Percentiles rank a stretch among this genome's conserved stretches.
These are phyloP conservation scores for Orestias chungarensis DNA, from an alignment of 2,797 vertebrate genomes.

Conservation along the genomic window DNA sequence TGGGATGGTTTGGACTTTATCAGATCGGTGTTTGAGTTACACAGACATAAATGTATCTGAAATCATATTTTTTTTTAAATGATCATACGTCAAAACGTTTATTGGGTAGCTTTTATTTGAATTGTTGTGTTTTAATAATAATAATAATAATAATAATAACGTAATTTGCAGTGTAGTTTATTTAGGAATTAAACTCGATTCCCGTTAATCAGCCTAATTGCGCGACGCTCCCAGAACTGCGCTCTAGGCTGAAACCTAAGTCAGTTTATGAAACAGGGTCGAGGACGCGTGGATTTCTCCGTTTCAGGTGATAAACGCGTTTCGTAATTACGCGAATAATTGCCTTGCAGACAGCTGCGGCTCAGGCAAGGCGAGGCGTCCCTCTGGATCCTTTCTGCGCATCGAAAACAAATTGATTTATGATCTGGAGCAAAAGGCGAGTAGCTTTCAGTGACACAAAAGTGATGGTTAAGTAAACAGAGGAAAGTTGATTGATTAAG, in stretches of 20 bases:
- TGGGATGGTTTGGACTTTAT: constrained; percentile 43
- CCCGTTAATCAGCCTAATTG: constrained; percentile 68
- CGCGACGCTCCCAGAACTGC: constrained; percentile 48
- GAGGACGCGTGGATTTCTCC: constrained; percentile 57
- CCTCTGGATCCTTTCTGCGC: background rate
- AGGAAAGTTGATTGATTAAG: background rate
- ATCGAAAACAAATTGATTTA: background rate
- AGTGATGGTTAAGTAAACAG: background rate
- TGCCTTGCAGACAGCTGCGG: constrained; percentile 12
- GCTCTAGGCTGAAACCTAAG: constrained; percentile 70
- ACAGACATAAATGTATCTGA: constrained; percentile 45
- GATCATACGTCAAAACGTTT: no score
- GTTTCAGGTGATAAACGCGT: constrained; percentile 54
- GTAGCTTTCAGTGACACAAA: background rate
- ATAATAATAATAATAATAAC: constrained; percentile 1
- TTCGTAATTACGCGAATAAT: constrained; percentile 41
- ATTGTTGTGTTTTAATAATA: constrained; percentile 19
- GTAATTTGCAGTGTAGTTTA: no score
- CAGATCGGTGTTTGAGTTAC: constrained; percentile 41
- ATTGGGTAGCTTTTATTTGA: constrained; percentile 27
- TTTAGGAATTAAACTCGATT: no score
- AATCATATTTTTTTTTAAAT: background rate
- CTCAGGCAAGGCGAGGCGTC: background rate
- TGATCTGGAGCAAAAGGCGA: background rate
- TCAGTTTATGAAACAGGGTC: constrained; percentile 70